Evolutionary conservation across 2,888 invertebrate species (phyloP).

Genomic region (Zonitis immaculata): DNA sequence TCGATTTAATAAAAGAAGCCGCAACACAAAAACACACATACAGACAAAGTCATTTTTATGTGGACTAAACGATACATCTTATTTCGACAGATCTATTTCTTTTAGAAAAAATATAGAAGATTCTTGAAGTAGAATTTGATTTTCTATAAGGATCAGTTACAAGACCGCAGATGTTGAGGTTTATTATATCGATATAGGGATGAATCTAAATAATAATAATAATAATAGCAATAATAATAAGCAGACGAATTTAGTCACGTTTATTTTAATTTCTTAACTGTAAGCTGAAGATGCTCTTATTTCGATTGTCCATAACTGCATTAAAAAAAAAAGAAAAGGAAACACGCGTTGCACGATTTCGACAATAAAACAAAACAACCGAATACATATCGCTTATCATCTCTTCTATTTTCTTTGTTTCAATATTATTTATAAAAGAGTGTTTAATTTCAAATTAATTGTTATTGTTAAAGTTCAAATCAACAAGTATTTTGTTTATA

Average conservation of each 20-base stretch:
- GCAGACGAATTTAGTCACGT: not conserved
- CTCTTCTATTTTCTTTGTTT: not conserved
- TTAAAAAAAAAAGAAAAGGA: too few relatives aligned
- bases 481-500: not conserved
- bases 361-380: too few relatives aligned
- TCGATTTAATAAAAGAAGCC: slow-evolving; percentile 17
- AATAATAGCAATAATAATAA: too few relatives aligned
- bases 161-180: not conserved
- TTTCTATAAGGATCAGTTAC: not conserved
- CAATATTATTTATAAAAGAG: not conserved
- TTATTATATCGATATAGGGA: not conserved
- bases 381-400: not conserved
- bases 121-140: not conserved
- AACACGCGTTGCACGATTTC: not conserved
- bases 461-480: not conserved
- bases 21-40: slow-evolving; percentile 1
- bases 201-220: not conserved
- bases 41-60: slow-evolving; percentile 9
- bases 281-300: not conserved
- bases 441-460: slow-evolving; percentile 1
- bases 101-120: too few relatives aligned
- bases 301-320: not conserved
- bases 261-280: not conserved
- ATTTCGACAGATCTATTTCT: slow-evolving; percentile 2
- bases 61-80: slow-evolving; percentile 17